These are phyloP conservation scores for Venturia canescens DNA, from an alignment of 1,140 invertebrate genomes.

Conservation along the genomic window DNA sequence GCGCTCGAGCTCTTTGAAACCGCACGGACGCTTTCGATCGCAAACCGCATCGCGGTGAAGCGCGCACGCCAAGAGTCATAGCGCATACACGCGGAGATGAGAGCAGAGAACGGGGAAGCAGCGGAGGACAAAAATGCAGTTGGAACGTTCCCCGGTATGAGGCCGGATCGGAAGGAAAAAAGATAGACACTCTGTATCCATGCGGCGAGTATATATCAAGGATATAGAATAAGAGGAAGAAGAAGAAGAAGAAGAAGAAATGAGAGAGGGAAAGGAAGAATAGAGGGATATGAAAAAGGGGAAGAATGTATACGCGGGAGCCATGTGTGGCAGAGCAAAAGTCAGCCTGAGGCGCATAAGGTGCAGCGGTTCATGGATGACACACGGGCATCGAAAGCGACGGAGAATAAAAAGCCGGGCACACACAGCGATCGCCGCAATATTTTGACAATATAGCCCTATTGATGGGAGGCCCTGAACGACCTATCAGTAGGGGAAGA, in stretches of 20 bases:
- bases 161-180: conserved; percentile 27
- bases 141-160: background rate
- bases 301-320: conserved; percentile 35
- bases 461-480: conserved; percentile 64
- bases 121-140: conserved; percentile 11
- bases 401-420: conserved; percentile 60
- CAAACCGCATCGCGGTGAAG: conserved; percentile 26
- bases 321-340: conserved; percentile 53
- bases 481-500: conserved; percentile 50
- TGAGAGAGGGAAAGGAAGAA: background rate
- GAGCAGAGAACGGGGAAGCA: background rate
- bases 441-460: conserved; percentile 76
- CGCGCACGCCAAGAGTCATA: background rate
- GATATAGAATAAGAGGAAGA: conserved; percentile 15
- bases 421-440: conserved; percentile 71
- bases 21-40: conserved; percentile 37
- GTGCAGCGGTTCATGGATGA: conserved; percentile 50
- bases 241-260: too few species aligned
- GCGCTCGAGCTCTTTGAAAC: conserved; percentile 40
- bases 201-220: conserved; percentile 19
- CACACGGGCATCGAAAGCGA: background rate
- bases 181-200: background rate
- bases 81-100: background rate
- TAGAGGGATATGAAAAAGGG: conserved; percentile 30
- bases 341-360: conserved; percentile 67